phyloP scores from a whole-genome alignment of 1,140 invertebrate species.

The Drosophila insularis region DNA sequence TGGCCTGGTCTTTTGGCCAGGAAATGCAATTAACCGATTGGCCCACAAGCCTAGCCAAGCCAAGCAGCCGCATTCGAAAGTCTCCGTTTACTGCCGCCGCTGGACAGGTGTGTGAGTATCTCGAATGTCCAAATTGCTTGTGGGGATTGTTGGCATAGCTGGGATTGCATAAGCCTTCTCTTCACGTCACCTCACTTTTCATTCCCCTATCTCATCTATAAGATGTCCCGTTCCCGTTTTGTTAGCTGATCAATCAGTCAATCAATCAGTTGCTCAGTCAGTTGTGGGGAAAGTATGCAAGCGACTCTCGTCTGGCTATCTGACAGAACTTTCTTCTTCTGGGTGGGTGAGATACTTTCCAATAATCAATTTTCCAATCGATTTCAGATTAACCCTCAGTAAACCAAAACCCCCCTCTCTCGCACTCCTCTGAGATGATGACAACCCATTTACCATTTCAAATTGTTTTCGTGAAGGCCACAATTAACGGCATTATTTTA shows the following conservation, averaged over 20 bases:
- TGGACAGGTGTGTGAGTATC: slow-evolving; percentile 21
- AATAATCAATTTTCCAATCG: background rate
- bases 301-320: too few relatives aligned
- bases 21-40: slow-evolving; percentile 78
- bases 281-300: slow-evolving; percentile 12
- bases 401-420: background rate
- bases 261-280: slow-evolving; percentile 11
- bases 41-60: slow-evolving; percentile 56
- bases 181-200: background rate
- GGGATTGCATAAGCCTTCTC: slow-evolving; percentile 47
- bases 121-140: slow-evolving; percentile 51
- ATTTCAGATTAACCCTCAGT: background rate
- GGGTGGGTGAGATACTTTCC: slow-evolving; percentile 6
- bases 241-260: slow-evolving; percentile 9
- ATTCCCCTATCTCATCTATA: background rate
- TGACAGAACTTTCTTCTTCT: slow-evolving; percentile 38
- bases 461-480: slow-evolving; percentile 34
- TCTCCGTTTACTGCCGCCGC: slow-evolving; percentile 27
- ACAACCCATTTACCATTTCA: slow-evolving; percentile 17
- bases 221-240: slow-evolving; percentile 11
- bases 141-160: slow-evolving; percentile 37
- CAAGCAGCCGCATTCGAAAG: slow-evolving; percentile 61
- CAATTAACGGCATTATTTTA: slow-evolving; percentile 46
- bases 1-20: slow-evolving; percentile 36
- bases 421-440: background rate